These are phyloP conservation scores for Amphilophus citrinellus DNA, from an alignment of 2,113 vertebrate species.

Conservation along the genomic window DNA sequence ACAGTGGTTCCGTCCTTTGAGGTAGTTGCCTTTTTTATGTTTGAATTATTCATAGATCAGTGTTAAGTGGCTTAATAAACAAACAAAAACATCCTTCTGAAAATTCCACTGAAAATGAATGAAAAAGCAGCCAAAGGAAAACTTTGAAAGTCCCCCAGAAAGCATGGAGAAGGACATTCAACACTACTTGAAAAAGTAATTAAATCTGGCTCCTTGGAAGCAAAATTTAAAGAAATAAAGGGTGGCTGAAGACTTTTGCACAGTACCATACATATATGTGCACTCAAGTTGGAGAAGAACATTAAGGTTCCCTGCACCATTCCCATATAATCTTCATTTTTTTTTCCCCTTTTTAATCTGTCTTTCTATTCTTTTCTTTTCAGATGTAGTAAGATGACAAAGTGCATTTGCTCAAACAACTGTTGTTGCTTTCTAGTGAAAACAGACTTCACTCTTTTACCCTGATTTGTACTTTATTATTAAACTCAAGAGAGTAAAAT, in stretches of 20 bases:
- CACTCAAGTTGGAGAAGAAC: neutral
- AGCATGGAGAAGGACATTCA: neutral
- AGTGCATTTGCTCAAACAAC: neutral
- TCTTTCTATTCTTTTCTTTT: neutral
- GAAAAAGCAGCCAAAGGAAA: neutral
- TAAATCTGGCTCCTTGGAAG: neutral
- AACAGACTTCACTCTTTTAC: no score
- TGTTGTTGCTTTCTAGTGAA: neutral
- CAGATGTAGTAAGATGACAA: neutral
- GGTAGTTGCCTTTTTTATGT: neutral
- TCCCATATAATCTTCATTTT: neutral
- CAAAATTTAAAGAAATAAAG: neutral
- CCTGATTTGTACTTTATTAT: no score
- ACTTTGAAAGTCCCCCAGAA: neutral
- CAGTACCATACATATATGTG: neutral
- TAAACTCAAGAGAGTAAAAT: no score
- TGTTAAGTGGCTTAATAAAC: neutral
- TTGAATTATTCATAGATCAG: neutral
- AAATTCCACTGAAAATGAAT: neutral
- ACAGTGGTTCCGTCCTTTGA: neutral
- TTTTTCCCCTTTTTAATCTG: no score
- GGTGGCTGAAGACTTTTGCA: conserved; percentile 1
- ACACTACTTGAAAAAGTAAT: neutral
- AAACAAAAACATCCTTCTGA: neutral
- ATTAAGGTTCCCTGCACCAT: neutral